A percentile compares a stretch with the other conserved stretches of the same genome.
These are phyloP conservation scores for Ommatoiulus sabulosus DNA, from an alignment of 2,888 invertebrate genomes.

Conservation along the genomic window DNA sequence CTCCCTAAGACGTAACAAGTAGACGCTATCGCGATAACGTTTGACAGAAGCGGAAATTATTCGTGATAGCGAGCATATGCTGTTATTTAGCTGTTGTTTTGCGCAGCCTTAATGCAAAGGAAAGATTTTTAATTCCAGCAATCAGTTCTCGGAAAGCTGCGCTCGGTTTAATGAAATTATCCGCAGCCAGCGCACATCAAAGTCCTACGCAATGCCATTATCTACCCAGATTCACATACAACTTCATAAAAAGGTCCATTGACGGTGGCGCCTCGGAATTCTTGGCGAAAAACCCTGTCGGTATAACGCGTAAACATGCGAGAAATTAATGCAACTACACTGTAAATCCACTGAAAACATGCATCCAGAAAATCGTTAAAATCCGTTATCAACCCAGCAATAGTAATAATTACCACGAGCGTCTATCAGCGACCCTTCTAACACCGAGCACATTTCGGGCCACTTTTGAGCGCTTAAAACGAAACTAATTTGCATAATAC, in stretches of 20 bases:
- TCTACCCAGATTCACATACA: neutral
- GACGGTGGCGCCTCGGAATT: neutral
- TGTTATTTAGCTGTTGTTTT: constrained; percentile 20
- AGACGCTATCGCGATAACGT: neutral
- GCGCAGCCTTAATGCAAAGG: neutral
- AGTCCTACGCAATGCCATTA: neutral
- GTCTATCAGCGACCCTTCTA: neutral
- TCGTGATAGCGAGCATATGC: neutral
- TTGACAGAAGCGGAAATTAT: constrained; percentile 46
- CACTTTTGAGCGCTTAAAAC: neutral
- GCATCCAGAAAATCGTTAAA: neutral
- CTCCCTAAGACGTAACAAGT: constrained; percentile 28
- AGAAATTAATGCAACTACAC: neutral
- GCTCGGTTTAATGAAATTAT: constrained; percentile 7
- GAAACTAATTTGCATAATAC: constrained; percentile 35
- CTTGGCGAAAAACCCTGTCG: neutral
- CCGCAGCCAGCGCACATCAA: neutral
- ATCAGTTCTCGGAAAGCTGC: neutral
- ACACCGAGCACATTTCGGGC: neutral
- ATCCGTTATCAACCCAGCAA: neutral
- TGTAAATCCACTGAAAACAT: neutral
- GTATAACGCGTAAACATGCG: neutral
- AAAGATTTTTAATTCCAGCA: neutral
- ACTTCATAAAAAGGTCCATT: neutral
- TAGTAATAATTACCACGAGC: neutral